Conservation (phyloP, 2,888 invertebrate genomes). For the Acanthosepion lycidas region DNA sequence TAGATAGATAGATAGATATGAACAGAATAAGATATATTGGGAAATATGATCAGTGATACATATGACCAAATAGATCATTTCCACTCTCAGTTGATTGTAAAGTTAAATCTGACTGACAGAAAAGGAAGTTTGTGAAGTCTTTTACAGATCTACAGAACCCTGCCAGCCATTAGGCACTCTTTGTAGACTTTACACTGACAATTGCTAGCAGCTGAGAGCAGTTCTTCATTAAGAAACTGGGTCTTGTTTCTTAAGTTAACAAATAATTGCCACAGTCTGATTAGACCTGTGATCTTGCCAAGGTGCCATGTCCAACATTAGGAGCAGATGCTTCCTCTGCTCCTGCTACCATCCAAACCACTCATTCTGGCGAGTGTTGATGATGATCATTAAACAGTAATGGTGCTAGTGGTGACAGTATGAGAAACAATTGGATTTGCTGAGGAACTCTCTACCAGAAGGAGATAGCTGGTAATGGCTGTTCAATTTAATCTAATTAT, state of each 20-base stretch:
- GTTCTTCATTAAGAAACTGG: not conserved
- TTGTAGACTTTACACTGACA: not conserved
- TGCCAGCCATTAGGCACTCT: not conserved
- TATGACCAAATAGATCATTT: no score
- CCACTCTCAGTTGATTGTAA: no score
- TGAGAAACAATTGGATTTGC: slow-evolving; percentile 12
- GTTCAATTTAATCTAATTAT: slow-evolving; percentile 22
- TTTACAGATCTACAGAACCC: not conserved
- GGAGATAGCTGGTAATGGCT: not conserved
- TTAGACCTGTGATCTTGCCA: not conserved
- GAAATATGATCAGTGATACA: no score
- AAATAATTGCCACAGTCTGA: slow-evolving; percentile 20
- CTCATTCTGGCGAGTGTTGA: not conserved
- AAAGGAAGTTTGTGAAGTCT: not conserved
- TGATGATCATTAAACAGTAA: not conserved
- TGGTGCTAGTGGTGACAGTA: not conserved
- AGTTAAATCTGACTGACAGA: not conserved
- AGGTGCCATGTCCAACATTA: slow-evolving; percentile 4
- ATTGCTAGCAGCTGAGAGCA: not conserved
- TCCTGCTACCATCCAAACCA: not conserved
- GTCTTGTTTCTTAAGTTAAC: slow-evolving; percentile 33
- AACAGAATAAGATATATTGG: no score
- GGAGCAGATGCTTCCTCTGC: not conserved
- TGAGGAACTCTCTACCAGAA: not conserved
- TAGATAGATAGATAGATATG: no score